These are phyloP conservation scores for Dasyprocta punctata DNA, from an alignment of 2,113 vertebrate species.

Conservation along the genomic window DNA sequence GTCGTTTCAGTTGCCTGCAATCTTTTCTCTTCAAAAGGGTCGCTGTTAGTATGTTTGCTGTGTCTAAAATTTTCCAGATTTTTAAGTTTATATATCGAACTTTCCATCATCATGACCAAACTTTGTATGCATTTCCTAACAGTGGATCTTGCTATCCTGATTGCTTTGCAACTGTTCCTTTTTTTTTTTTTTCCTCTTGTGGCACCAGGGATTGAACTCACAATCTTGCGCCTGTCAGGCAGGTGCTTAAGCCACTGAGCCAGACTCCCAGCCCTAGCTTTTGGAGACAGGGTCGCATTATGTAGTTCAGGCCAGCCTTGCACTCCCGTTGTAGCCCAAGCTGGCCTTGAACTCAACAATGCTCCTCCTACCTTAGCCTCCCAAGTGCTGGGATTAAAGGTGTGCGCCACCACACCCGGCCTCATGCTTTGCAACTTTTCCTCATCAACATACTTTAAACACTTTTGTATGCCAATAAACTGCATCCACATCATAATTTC, in stretches of 20 bases:
- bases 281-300: no score
- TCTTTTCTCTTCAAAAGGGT: neutral
- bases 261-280: no score
- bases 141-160: neutral
- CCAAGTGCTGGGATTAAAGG: no score
- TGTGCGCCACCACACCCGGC: no score
- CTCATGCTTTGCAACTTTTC: neutral
- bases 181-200: no score
- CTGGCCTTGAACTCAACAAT: no score
- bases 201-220: no score
- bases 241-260: no score
- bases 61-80: neutral
- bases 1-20: neutral
- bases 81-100: neutral
- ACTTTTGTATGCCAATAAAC: neutral
- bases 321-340: no score
- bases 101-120: neutral
- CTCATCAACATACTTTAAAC: neutral
- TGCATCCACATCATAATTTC: neutral
- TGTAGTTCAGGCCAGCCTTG: no score
- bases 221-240: no score
- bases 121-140: constrained; percentile 15
- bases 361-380: no score
- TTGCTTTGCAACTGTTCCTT: neutral
- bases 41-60: neutral